Base-by-base conservation (phyloP, 2,113 vertebrate genomes). In the Neodon shergylaensis region DNA sequence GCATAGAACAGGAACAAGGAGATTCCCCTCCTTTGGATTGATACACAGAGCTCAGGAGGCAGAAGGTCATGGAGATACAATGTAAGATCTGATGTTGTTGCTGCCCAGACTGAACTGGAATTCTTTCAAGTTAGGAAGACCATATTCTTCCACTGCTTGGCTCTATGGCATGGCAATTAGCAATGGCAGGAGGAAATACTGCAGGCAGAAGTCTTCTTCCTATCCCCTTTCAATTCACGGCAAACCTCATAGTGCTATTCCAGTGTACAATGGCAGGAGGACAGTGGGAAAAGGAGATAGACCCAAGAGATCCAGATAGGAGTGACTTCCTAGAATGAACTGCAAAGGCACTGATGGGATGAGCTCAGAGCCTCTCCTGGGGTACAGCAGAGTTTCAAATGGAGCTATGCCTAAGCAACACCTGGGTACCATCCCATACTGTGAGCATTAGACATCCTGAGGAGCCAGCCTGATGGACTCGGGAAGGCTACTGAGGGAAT, bases 1-100 rank as follows among this genome's bases (percentile, higher is more conserved):
- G 44, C 11, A 4, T 4, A 26, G 39, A 42, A n/a, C 2, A 3
- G 3, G 22, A 2, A 49, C 5, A 66, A n/a, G 8, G 24, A 0
- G 12, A 13, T 14, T 63, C 39, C n/a, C 16, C n/a, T 72, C 1
- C 7, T 8, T 78, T 42, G 47, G 58, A 89, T 3, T 42, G 21
- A 74, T 17, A 66, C 19, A 26, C 14, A 11, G 47, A 81, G 21
- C 17, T 6, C 19, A 7, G 0, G 5, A 7, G 14, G 28, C 19
- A 0, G 31, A n/a, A 47, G 36, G 49, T 47, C 13, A 31, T 0
- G 3, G 72, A 85, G 72, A 12, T 7, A 58, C 10, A 4, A 2
- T 16, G 11, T 21, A 31, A 81, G 36, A 13, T 31, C 68, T 74
- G 70, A 58, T 7, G 1, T n/a, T 6, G 1, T 2, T 65, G 28